Percentiles rank a stretch among this genome's conserved stretches.
Evolutionary conservation across 2,888 invertebrate species (phyloP).

Genomic region (Eulithis testata): DNA sequence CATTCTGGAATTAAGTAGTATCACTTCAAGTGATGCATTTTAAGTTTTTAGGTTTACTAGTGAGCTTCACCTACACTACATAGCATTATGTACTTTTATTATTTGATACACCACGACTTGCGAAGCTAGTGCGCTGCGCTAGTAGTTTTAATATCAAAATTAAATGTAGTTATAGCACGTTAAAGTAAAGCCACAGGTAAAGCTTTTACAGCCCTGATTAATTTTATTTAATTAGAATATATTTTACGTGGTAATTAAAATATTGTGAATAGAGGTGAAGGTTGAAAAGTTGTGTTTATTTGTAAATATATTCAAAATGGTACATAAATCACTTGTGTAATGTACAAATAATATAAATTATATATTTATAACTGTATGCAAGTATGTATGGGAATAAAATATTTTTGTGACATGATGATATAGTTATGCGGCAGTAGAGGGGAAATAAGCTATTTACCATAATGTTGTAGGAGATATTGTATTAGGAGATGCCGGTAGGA

Average conservation of each 20-base stretch:
- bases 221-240: slow-evolving; percentile 58
- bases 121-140: slow-evolving; percentile 18
- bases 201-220: slow-evolving; percentile 71
- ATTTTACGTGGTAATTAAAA: slow-evolving; percentile 46
- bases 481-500: slow-evolving; percentile 60
- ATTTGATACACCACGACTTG: neutral
- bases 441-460: slow-evolving; percentile 69
- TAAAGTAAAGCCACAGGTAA: no score
- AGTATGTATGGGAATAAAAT: slow-evolving; percentile 67
- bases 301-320: slow-evolving; percentile 72
- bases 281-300: slow-evolving; percentile 72
- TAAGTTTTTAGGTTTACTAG: slow-evolving; percentile 10
- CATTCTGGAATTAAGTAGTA: slow-evolving; percentile 1
- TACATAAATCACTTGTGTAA: slow-evolving; percentile 67
- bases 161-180: slow-evolving; percentile 57
- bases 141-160: slow-evolving; percentile 35
- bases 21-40: slow-evolving; percentile 41
- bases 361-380: slow-evolving; percentile 66
- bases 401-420: slow-evolving; percentile 81
- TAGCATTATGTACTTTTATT: slow-evolving; percentile 25
- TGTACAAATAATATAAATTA: slow-evolving; percentile 78
- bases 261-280: slow-evolving; percentile 70
- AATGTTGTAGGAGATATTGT: slow-evolving; percentile 46
- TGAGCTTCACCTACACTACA: slow-evolving; percentile 12
- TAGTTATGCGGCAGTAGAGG: slow-evolving; percentile 54